Percentiles rank a stretch among this genome's conserved stretches.
Conservation (phyloP, 2,888 invertebrate genomes). For the Drosophila borealis region DNA sequence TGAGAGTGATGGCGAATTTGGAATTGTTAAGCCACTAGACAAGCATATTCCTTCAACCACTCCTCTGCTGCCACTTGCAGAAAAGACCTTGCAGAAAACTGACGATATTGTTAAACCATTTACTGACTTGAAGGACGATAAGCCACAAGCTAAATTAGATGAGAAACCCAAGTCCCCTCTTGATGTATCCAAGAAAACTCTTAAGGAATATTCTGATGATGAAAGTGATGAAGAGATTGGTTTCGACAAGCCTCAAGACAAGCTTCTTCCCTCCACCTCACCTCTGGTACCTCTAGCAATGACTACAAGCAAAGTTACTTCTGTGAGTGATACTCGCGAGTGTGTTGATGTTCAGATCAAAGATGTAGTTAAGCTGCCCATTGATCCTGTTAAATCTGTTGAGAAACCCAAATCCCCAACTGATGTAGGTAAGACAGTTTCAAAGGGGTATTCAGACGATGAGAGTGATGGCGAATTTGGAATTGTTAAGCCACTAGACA, state of each 20-base stretch:
- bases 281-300: neutral
- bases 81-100: neutral
- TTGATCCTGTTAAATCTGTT: neutral
- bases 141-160: neutral
- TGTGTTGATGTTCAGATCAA: too few relatives aligned
- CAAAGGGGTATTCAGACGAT: neutral
- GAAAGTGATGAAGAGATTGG: constrained; percentile 4
- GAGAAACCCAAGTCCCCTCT: neutral
- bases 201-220: neutral
- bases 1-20: constrained; percentile 1
- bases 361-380: neutral
- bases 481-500: neutral
- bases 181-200: neutral
- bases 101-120: neutral
- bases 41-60: neutral
- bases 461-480: constrained; percentile 1
- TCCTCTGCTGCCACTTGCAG: neutral
- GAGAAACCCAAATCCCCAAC: neutral
- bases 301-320: too few relatives aligned
- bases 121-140: neutral
- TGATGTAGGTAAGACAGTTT: neutral
- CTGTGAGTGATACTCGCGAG: too few relatives aligned
- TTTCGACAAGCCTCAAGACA: neutral
- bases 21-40: neutral
- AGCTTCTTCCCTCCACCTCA: neutral